Evolutionary conservation across 2,888 invertebrate genomes (phyloP).

Genomic region (Diarsia mendica): DNA sequence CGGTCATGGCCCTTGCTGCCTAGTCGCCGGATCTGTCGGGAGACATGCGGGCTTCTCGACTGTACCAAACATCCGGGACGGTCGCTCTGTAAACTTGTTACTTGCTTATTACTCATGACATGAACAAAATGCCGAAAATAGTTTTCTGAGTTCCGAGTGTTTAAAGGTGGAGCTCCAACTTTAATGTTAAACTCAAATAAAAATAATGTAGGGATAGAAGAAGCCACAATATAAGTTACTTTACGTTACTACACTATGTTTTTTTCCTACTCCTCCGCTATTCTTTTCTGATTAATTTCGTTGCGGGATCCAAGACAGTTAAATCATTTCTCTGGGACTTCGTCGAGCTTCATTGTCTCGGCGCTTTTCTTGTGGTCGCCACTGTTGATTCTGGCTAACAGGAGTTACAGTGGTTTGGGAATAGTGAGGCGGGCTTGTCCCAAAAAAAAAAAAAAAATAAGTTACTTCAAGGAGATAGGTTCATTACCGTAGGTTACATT

Average conservation of each 20-base stretch:
- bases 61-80: slow-evolving; percentile 78
- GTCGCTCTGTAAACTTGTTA: slow-evolving; percentile 28
- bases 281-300: too few relatives aligned
- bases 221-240: not conserved
- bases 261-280: too few relatives aligned
- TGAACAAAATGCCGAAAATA: slow-evolving; percentile 26
- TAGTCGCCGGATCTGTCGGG: slow-evolving; percentile 74
- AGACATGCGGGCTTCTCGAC: slow-evolving; percentile 80
- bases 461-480: not conserved
- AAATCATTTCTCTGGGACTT: too few relatives aligned
- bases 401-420: too few relatives aligned
- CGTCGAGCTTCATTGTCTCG: too few relatives aligned
- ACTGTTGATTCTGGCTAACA: too few relatives aligned
- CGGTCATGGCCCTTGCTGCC: slow-evolving; percentile 76
- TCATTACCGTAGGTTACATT: not conserved
- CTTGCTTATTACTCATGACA: slow-evolving; percentile 41
- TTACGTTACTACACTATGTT: too few relatives aligned
- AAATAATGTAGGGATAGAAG: not conserved
- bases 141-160: not conserved
- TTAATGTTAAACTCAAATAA: not conserved
- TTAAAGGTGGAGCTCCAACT: not conserved
- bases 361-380: too few relatives aligned
- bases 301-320: too few relatives aligned
- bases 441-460: too few relatives aligned
- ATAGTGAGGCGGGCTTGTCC: too few relatives aligned